Evolutionary conservation across 2,888 invertebrate species (phyloP), one percentile per base, ranked within the genome.

Genomic region (Drosophila helvetica): DNA sequence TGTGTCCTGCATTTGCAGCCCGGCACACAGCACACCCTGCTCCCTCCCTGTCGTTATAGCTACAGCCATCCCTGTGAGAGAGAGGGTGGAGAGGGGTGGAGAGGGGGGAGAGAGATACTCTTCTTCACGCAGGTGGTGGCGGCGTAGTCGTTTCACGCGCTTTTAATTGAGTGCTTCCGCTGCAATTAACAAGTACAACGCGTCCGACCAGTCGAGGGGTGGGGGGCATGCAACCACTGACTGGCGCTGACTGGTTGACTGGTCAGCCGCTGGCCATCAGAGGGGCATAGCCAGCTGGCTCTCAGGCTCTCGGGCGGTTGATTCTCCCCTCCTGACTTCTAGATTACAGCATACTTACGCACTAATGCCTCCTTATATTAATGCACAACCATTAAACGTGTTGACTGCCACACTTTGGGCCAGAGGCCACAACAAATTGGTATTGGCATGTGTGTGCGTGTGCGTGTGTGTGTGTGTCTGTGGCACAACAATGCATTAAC

Each of bases 161-260:
- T 82, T 85, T 85, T 85, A 85, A 85, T 85, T 85, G 85, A 85
- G 85, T 85, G 87, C 85, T 85, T 85, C 85, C 85, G 85, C 87
- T 80, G 85, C 85, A 86, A 85, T 85, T 85, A 85, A 85, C 87
- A 84, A 85, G 79, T 85, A 79, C 85, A 78, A 78, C 82, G 81
- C 75, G 69, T 79, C 71, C 75, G 67, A 77, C 71, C 81, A 79
- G 60, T 10, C 1, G 10, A 22, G n/a, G 7, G 27, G 7, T 25
- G 7, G 15, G 15, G 15, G 6, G 15, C 15, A 6, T 51, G 45
- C 47, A 38, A 18, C 43, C 33, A 67, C 56, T 68, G 27, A 52
- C 51, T 63, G 80, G 74, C 73, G 68, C 47, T 67, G 60, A 56
- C 56, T 42, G 54, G 50, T 54, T 54, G 57, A 77, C 62, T 71